Evolutionary conservation across 2,797 vertebrate species (phyloP), one percentile per base, ranked within the genome.

Genomic region (Macrochelys suwanniensis): DNA sequence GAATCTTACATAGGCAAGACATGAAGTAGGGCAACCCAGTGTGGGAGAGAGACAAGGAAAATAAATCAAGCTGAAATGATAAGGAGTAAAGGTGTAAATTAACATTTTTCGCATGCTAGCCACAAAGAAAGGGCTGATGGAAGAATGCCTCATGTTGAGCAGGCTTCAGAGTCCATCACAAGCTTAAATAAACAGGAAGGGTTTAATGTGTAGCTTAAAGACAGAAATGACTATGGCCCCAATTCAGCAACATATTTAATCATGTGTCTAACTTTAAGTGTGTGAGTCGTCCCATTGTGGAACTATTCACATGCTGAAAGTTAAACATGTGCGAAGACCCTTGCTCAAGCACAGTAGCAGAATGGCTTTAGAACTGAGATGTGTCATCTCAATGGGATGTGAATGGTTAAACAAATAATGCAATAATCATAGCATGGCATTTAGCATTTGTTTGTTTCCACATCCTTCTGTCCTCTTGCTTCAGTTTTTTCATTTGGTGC

Each of bases 401-500:
- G 17, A 42, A 2, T 81, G 61, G 42, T 95, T 95, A 90, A 84
- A 57, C 82, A 93, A 88, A 65, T 42, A 94, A 15, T 74, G 26
- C n/a, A 61, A 45, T 49, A 47, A 47, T 65, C 57, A 16, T 91
- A 47, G 57, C 0, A 49, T 82, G 77, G 49, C 47, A 28, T 42
- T 84, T 6, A 61, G 25, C 15, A n/a, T 23, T 42, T 91, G 85
- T 95, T 97, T 96, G 86, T 92, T 94, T 95, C 45, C 17, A 53
- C 12, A 56, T 68, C 8, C 56, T 82, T 77, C 45, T 80, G 25
- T 25, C 9, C 5, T 91, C 87, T 88, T 86, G 37, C 53, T 76
- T 93, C 25, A 81, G 65, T 33, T 51, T 17, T 82, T 2, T 7
- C 8, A 37, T 93, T 95, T 95, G 28, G 33, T 96, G 89, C 28